phyloP scores from a whole-genome alignment of 2,113 vertebrate genomes.

The Centropristis striata region DNA sequence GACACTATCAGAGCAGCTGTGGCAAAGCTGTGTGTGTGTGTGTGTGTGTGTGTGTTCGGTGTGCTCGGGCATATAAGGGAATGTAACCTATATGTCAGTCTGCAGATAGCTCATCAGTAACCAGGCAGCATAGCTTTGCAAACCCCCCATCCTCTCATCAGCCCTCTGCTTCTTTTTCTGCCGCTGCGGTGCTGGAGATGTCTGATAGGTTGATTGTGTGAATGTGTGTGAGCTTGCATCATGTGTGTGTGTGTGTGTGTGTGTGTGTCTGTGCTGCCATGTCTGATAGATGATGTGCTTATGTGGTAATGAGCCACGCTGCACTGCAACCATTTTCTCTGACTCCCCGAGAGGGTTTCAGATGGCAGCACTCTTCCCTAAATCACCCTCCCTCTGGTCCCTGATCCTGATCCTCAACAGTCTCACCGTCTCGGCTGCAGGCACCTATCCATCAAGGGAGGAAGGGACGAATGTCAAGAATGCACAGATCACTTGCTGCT shows the following conservation, averaged over 20 bases:
- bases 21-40: slow-evolving; percentile 42
- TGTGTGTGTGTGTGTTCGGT: slow-evolving; percentile 13
- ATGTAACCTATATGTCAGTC: slow-evolving; percentile 64
- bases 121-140: slow-evolving; percentile 61
- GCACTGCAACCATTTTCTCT: slow-evolving; percentile 56
- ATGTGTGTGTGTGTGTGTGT: slow-evolving; percentile 30
- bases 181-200: slow-evolving; percentile 23
- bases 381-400: slow-evolving; percentile 41
- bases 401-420: slow-evolving; percentile 16
- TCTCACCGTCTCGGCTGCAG: slow-evolving; percentile 45
- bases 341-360: slow-evolving; percentile 48
- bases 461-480: slow-evolving; percentile 54
- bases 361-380: slow-evolving; percentile 47
- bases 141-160: slow-evolving; percentile 46
- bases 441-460: slow-evolving; percentile 40
- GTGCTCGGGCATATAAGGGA: slow-evolving; percentile 34
- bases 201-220: slow-evolving; percentile 48
- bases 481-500: slow-evolving; percentile 41
- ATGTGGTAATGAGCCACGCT: slow-evolving; percentile 62
- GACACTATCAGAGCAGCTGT: slow-evolving; percentile 63
- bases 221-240: slow-evolving; percentile 35
- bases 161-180: slow-evolving; percentile 31
- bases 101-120: slow-evolving; percentile 79
- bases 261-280: slow-evolving; percentile 49
- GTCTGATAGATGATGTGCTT: slow-evolving; percentile 67